Percentiles rank a stretch among this genome's conserved stretches.
Evolutionary conservation across 1,140 invertebrate species (phyloP).

Genomic region (Drosophila arizonae): DNA sequence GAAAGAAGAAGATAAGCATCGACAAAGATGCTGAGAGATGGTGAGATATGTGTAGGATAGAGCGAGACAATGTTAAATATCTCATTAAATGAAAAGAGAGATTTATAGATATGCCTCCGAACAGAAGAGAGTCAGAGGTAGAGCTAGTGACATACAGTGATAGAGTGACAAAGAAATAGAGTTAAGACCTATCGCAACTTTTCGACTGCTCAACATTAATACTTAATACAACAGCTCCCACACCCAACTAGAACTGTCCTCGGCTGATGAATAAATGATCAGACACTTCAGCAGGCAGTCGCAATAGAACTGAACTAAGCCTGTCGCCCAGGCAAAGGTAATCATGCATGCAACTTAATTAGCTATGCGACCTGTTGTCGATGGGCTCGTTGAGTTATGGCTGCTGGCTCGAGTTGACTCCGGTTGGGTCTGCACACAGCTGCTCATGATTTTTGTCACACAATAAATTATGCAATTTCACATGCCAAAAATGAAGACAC

Average conservation of each 20-base stretch:
- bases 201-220: slow-evolving; percentile 28
- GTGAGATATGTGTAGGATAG: too few relatives aligned
- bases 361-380: slow-evolving; percentile 50
- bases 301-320: slow-evolving; percentile 12
- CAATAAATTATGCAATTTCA: slow-evolving; percentile 81
- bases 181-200: slow-evolving; percentile 18
- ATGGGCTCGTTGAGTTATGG: not conserved
- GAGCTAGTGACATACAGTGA: too few relatives aligned
- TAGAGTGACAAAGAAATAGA: too few relatives aligned
- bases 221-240: slow-evolving; percentile 1
- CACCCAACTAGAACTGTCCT: slow-evolving; percentile 10
- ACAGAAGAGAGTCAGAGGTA: too few relatives aligned
- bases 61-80: too few relatives aligned
- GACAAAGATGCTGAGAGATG: too few relatives aligned
- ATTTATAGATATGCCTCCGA: too few relatives aligned
- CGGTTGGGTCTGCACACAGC: not conserved
- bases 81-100: too few relatives aligned
- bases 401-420: not conserved
- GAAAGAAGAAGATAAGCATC: too few relatives aligned
- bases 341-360: slow-evolving; percentile 54
- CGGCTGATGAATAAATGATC: slow-evolving; percentile 42
- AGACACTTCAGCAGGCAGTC: slow-evolving; percentile 40
- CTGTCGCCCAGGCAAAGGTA: slow-evolving; percentile 27
- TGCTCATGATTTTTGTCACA: slow-evolving; percentile 77
- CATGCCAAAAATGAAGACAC: slow-evolving; percentile 69